Evolutionary conservation across 2,888 invertebrate species (phyloP).

Genomic region (Tetranychus piercei): DNA sequence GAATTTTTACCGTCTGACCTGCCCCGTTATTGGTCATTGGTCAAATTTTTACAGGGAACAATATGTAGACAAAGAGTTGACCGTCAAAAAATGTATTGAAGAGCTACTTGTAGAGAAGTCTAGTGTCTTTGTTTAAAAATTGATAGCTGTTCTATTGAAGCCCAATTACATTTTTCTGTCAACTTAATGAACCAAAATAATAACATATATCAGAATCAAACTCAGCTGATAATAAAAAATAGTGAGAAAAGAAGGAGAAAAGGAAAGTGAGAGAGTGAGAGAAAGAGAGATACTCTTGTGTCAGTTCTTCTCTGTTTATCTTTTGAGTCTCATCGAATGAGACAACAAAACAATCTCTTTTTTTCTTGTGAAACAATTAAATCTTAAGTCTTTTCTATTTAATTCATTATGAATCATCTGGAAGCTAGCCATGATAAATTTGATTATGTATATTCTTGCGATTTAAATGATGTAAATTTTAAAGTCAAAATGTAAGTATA

Average conservation of each 20-base stretch:
- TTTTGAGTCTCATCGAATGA: neutral
- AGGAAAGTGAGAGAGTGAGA: neutral
- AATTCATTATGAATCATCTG: neutral
- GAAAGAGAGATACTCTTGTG: neutral
- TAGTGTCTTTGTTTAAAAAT: too few species aligned
- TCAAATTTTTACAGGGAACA: too few species aligned
- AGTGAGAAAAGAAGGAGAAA: neutral
- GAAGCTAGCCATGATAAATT: constrained; percentile 14
- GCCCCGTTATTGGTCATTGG: too few species aligned
- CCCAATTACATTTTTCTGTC: too few species aligned
- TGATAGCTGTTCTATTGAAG: too few species aligned
- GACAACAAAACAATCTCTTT: neutral
- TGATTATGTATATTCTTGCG: constrained; percentile 23
- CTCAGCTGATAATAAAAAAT: neutral
- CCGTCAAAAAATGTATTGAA: too few species aligned
- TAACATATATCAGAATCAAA: neutral
- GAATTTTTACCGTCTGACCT: too few species aligned
- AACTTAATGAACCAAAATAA: neutral
- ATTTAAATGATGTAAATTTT: constrained; percentile 23
- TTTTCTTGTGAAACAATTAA: neutral
- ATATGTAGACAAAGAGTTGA: too few species aligned
- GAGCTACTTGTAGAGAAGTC: too few species aligned
- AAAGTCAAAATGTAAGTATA: constrained; percentile 23
- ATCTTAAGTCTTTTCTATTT: neutral
- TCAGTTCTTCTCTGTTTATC: neutral